Conservation (phyloP, 2,888 invertebrate species). For the Tuberolachnus salignus region DNA sequence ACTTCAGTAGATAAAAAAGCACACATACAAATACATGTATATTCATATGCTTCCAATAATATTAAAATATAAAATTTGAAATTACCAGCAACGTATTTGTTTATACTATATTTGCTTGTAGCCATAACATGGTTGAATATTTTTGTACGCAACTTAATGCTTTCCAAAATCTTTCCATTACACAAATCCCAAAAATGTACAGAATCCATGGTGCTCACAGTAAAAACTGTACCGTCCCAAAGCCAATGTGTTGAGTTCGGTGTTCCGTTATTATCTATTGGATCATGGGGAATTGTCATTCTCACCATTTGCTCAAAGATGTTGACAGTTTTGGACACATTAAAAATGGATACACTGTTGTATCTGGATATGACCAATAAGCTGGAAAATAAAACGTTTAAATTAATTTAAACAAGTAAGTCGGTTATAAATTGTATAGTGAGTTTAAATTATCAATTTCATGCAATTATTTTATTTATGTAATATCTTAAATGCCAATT, state of each 20-base stretch:
- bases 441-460: too few species aligned
- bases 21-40: not conserved
- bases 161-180: conserved; percentile 13
- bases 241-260: conserved; percentile 47
- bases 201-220: not conserved
- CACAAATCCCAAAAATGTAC: conserved; percentile 33
- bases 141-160: not conserved
- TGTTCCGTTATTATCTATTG: not conserved
- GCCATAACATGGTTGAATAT: conserved; percentile 24
- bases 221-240: conserved; percentile 34
- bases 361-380: not conserved
- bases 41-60: not conserved
- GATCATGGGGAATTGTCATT: not conserved
- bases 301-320: not conserved
- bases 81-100: conserved; percentile 46
- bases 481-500: too few species aligned
- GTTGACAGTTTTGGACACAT: not conserved
- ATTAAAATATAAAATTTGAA: not conserved
- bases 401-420: not conserved
- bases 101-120: not conserved
- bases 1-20: too few species aligned
- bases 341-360: conserved; percentile 11
- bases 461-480: too few species aligned
- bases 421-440: not conserved
- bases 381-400: conserved; percentile 28